Evolutionary conservation across 2,888 invertebrate genomes (phyloP).

Genomic region (Masnerella sp.): DNA sequence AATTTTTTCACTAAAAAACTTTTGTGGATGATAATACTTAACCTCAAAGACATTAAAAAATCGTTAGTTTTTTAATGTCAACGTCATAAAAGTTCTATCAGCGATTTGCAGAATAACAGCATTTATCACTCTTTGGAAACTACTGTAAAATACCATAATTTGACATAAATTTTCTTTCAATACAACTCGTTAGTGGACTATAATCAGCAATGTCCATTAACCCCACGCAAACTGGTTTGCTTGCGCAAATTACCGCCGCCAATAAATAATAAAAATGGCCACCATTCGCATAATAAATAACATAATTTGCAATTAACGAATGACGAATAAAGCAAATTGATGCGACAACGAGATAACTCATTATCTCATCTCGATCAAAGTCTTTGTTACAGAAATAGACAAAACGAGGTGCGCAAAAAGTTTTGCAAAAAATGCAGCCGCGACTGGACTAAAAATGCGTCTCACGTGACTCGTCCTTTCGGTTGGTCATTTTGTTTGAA

Average conservation of each 20-base stretch:
- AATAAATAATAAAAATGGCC: no score
- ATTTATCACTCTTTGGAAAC: no score
- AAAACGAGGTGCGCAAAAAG: background rate
- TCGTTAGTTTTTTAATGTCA: no score
- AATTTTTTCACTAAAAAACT: no score
- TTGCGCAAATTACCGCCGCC: conserved; percentile 19
- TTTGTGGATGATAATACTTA: no score
- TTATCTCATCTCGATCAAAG: conserved; percentile 4
- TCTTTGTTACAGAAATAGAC: conserved; percentile 9
- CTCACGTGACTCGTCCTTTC: conserved; percentile 15
- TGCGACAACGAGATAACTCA: conserved; percentile 1
- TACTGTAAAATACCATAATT: no score
- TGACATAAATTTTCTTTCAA: no score
- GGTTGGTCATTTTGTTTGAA: no score
- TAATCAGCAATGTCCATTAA: conserved; percentile 27
- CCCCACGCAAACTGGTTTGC: conserved; percentile 14
- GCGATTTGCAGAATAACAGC: no score
- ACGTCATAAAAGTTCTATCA: no score
- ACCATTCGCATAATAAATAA: conserved; percentile 11
- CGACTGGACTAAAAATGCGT: conserved; percentile 25
- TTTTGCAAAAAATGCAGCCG: conserved; percentile 5
- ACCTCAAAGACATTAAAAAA: no score
- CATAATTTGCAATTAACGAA: conserved; percentile 1
- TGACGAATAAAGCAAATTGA: conserved; percentile 6
- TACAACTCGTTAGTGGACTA: background rate